Evolutionary conservation across 2,797 vertebrate species (phyloP).

Genomic region (Neoniphon sammara): DNA sequence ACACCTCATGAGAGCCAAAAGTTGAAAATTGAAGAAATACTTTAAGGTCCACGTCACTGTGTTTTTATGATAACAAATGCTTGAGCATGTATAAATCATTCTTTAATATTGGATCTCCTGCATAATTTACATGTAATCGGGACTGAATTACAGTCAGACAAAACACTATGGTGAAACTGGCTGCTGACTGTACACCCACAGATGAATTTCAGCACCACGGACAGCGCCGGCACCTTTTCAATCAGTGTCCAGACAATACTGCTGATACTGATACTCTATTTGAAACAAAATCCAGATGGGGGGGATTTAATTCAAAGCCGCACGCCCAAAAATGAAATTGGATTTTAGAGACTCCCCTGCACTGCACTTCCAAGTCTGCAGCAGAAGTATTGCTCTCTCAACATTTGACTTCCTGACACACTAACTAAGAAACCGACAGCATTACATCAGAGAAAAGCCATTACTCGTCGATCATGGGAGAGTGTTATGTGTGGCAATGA

Average conservation of each 20-base stretch:
- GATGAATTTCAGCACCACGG: conserved; percentile 50
- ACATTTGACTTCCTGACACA: conserved; percentile 69
- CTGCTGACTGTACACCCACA: conserved; percentile 14
- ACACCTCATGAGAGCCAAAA: not conserved
- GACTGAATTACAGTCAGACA: conserved; percentile 56
- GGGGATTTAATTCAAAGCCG: conserved; percentile 56
- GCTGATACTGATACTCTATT: conserved; percentile 47
- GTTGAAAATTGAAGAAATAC: not conserved
- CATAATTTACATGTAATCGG: conserved; percentile 69
- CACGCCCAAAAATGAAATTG: conserved; percentile 61
- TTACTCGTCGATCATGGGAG: conserved; percentile 66
- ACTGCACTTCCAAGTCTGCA: conserved; percentile 32
- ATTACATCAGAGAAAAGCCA: conserved; percentile 68
- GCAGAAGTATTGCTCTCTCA: conserved; percentile 34
- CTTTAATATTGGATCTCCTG: conserved; percentile 45
- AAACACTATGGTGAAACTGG: conserved; percentile 45
- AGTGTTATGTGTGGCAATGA: conserved; percentile 73
- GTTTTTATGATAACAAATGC: conserved; percentile 52
- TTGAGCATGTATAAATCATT: conserved; percentile 32
- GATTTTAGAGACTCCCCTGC: conserved; percentile 56
- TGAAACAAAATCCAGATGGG: conserved; percentile 64
- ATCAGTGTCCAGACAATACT: conserved; percentile 64
- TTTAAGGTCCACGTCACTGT: conserved; percentile 3
- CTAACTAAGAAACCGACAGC: conserved; percentile 53
- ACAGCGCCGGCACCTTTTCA: conserved; percentile 60